Conservation (phyloP, 2,797 vertebrate genomes). For the Enteromius argenteus region DNA sequence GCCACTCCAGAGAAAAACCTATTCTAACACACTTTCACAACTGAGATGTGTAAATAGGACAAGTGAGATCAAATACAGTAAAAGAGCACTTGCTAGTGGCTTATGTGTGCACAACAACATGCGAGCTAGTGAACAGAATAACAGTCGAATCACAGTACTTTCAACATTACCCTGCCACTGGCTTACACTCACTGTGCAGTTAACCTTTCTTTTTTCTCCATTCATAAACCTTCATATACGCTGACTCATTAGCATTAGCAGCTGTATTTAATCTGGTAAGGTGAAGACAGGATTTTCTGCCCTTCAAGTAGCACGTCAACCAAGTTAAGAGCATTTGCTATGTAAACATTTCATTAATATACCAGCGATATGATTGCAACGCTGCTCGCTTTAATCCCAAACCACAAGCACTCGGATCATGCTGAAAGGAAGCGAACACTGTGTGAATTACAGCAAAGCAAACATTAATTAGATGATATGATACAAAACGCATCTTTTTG, state of each 20-base stretch:
- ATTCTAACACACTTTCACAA: neutral
- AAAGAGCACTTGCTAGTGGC: constrained; percentile 94
- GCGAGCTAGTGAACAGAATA: neutral
- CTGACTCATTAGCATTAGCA: neutral
- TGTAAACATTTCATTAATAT: constrained; percentile 24
- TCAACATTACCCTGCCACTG: neutral
- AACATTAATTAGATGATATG: neutral
- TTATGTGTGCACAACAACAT: constrained; percentile 78
- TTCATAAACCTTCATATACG: neutral
- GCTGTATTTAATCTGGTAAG: neutral
- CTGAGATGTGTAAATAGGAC: constrained; percentile 22
- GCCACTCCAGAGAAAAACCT: neutral
- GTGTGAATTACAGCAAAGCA: neutral
- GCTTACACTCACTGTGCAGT: neutral
- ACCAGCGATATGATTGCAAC: constrained; percentile 12
- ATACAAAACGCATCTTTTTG: neutral
- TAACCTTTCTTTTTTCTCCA: neutral
- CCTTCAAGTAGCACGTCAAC: neutral
- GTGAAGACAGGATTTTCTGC: constrained; percentile 9
- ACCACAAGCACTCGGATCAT: constrained; percentile 11
- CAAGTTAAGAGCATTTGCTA: constrained; percentile 25
- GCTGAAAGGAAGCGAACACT: constrained; percentile 6
- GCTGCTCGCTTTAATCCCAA: constrained; percentile 16
- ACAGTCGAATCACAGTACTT: neutral
- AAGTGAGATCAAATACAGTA: constrained; percentile 78